Evolutionary conservation across 1,140 invertebrate species (phyloP).

Genomic region (Solenopsis fugax): DNA sequence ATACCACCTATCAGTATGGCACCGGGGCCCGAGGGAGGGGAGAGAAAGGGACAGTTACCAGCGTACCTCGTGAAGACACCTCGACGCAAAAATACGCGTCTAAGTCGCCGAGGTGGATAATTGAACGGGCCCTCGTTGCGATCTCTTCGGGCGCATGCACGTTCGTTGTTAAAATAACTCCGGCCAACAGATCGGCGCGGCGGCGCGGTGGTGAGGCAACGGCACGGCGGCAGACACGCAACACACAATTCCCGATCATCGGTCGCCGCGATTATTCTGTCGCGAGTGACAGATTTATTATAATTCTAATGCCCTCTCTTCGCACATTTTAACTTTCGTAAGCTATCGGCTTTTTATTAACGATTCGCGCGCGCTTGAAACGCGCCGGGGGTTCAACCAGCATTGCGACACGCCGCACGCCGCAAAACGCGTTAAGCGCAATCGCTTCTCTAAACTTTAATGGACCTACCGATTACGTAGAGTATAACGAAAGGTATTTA

Average conservation of each 20-base stretch:
- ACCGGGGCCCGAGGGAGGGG: neutral
- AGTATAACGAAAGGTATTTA: constrained; percentile 32
- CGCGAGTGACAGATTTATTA: constrained; percentile 37
- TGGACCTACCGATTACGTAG: constrained; percentile 1
- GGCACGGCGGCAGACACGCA: neutral
- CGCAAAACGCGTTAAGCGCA: neutral
- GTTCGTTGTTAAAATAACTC: constrained; percentile 36
- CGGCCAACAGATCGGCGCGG: neutral
- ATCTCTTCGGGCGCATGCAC: constrained; percentile 10
- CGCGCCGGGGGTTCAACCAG: neutral
- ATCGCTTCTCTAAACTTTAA: constrained; percentile 37
- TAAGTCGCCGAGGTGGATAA: neutral
- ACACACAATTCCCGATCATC: neutral
- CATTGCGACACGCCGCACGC: neutral
- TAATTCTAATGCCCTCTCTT: constrained; percentile 33
- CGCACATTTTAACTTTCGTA: constrained; percentile 22
- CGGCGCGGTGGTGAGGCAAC: constrained; percentile 26
- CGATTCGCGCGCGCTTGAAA: neutral
- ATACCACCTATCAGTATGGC: neutral
- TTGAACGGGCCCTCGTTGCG: constrained; percentile 12
- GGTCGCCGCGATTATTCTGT: neutral
- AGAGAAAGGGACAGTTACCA: constrained; percentile 25
- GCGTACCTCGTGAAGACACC: neutral
- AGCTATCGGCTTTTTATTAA: constrained; percentile 3
- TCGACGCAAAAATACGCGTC: neutral